Base-by-base conservation (phyloP, 2,113 vertebrate species). In the Oryzias curvinotus region DNA sequence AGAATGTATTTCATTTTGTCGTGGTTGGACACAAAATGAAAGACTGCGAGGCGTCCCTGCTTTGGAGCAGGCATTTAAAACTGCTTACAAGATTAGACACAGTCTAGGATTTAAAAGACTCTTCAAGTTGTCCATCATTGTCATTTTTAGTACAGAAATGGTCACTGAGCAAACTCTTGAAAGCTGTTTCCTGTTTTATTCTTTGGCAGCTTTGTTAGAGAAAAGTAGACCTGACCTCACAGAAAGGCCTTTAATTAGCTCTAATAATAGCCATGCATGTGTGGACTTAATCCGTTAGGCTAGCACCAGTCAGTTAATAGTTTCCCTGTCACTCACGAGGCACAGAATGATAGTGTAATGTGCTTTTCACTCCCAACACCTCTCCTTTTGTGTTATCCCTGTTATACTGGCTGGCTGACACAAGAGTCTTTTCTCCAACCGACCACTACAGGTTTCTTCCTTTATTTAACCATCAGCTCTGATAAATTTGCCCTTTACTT, bases 191-290 rank as follows among this genome's bases (percentile, higher is more conserved):
- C 87, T 90, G 85, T 75, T 81, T 80, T 83, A 84, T 86, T 90
- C 80, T 86, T 65, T 62, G 46, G 43, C 17, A 73, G 54, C 88
- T 92, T 91, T 91, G 86, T 90, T 89, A 79, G 79, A 19, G 71
- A 79, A 36, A 36, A 71, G 81, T 82, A 87, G 87, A 88, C 84
- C 85, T 82, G 86, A 88, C 88, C 88, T 82, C 85, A 17, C 52
- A 85, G 83, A 85, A 86, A 65, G 45, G 19, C 61, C 76, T 86
- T 89, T 91, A 92, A 92, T 92, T 91, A 92, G 85, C 77, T 85
- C 78, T 82, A 92, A 91, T 91, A 93, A 93, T 91, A 87, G 91
- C 90, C 71, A 81, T 84, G 85, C 89, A 91, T 90, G 85, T 90
- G 83, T 87, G 81, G 90, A 89, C 86, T 88, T 92, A 93, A 92